Evolutionary conservation across 2,888 invertebrate genomes (phyloP), one percentile per base, ranked within the genome.

Genomic region (Drosophila helvetica): DNA sequence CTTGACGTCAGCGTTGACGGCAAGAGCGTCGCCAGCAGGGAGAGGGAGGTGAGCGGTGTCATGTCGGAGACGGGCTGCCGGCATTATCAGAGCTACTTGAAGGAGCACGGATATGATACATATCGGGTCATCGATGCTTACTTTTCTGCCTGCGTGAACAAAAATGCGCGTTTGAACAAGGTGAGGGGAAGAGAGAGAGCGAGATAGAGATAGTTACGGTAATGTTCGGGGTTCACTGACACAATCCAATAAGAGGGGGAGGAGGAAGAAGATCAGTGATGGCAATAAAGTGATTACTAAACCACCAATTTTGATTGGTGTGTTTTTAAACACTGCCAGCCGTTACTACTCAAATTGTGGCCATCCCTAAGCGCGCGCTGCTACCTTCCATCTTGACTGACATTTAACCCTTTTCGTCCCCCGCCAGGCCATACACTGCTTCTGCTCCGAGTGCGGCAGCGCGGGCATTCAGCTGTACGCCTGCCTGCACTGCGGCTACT

Each of bases 401-500:
- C 15, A 50, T 27, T 12, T 33, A 43, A 19, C 45, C 17, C 53
- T 22, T n/a, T 19, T 42, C 15, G 17, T 42, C 6, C 27, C 1
- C 38, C 58, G 9, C n/a, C 18, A 96, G 96, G 95, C 96, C 43
- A 93, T 95, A 87, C 94, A 95, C 92, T 96, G 96, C 91, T 93
- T 95, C 77, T 98, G 98, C 92, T 96, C 97, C 83, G 94, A 95
- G 33, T 98, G 98, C 91, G 95, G 95, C 80, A 94, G 94, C 75
- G 94, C 95, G 68, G 96, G 96, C 22, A 95, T 96, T n/a, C 94
- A 96, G 66, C 93, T 97, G 84, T 96, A 96, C 90, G 95, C 96
- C 25, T 97, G 97, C 89, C 93, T 97, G 67, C 96, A 97, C 87
- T 99, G 99, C 93, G 96, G 98, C 81, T 98, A 95, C 93, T 98